phyloP scores from a whole-genome alignment of 2,888 invertebrate species.

The Drosophila prolongata region DNA sequence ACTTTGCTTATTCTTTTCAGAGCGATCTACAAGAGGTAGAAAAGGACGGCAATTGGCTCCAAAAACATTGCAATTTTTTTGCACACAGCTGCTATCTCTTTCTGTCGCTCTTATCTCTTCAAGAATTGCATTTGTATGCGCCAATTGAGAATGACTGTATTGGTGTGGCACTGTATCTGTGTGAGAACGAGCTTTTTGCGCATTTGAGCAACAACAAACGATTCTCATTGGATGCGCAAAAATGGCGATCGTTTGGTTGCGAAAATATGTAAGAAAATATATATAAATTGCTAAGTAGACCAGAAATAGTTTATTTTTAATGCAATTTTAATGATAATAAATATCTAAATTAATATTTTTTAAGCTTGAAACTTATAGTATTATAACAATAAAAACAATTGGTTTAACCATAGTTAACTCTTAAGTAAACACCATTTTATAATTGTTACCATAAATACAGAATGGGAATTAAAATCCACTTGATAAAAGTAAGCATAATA shows the following conservation, averaged over 20 bases:
- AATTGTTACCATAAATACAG: too few relatives aligned
- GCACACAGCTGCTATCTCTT: slow-evolving; percentile 12
- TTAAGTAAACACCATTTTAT: too few relatives aligned
- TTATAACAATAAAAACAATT: too few relatives aligned
- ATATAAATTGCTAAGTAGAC: not conserved
- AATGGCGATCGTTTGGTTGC: slow-evolving; percentile 58
- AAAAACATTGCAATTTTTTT: slow-evolving; percentile 18
- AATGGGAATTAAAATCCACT: too few relatives aligned
- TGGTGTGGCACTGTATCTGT: slow-evolving; percentile 9
- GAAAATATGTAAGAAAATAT: slow-evolving; percentile 23
- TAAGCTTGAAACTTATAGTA: too few relatives aligned
- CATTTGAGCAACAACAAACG: slow-evolving; percentile 12
- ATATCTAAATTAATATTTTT: not conserved
- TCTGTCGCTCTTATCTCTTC: slow-evolving; percentile 20
- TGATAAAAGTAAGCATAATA: too few relatives aligned
- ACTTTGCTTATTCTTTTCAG: slow-evolving; percentile 46
- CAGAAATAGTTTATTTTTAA: not conserved
- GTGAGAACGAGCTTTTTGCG: slow-evolving; percentile 24
- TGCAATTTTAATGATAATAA: not conserved
- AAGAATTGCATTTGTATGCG: slow-evolving; percentile 33
- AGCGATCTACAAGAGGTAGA: slow-evolving; percentile 6
- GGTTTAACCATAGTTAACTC: too few relatives aligned
- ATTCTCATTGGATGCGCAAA: slow-evolving; percentile 68
- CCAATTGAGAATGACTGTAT: not conserved
- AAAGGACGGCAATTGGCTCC: slow-evolving; percentile 10